Percentiles rank a stretch among this genome's conserved stretches.
Evolutionary conservation across 64 coral and sea anemone species (phyloP).

Genomic region (Platygyra sinensis): DNA sequence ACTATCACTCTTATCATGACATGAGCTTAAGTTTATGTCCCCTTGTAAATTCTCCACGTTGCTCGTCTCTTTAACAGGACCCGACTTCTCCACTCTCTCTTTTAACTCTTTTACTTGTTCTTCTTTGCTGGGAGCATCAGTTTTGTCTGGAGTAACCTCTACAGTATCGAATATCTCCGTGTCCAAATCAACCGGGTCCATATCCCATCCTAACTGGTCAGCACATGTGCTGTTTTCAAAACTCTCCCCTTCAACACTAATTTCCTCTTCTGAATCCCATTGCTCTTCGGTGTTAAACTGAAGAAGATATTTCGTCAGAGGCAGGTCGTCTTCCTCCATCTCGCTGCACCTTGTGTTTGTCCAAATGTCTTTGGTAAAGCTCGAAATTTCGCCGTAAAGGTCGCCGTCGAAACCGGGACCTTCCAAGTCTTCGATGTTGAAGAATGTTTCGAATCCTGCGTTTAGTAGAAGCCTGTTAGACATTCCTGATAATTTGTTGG

Average conservation of each 20-base stretch:
- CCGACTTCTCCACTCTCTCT: not conserved
- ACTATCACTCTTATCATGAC: not conserved
- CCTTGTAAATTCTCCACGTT: not conserved
- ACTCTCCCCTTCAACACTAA: constrained; percentile 29
- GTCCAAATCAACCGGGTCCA: not conserved
- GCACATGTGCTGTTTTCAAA: not conserved
- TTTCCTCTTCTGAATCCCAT: constrained; percentile 11
- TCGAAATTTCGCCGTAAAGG: constrained; percentile 19
- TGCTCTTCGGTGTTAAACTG: constrained; percentile 43
- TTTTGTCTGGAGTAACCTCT: not conserved
- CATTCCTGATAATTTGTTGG: not conserved
- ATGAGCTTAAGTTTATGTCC: no score
- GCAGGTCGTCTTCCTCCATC: constrained; percentile 77
- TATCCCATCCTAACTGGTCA: not conserved
- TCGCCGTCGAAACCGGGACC: not conserved
- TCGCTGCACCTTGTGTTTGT: not conserved
- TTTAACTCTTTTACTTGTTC: not conserved
- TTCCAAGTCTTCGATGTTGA: not conserved
- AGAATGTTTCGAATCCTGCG: constrained; percentile 12
- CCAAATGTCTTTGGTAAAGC: constrained; percentile 7
- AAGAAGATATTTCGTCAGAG: constrained; percentile 80
- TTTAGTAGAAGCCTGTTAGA: constrained; percentile 27
- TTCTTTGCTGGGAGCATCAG: not conserved
- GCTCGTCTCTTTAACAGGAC: not conserved
- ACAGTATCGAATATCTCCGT: not conserved